phyloP scores from a whole-genome alignment of 2,797 vertebrate genomes.

The Malurus splendens region DNA sequence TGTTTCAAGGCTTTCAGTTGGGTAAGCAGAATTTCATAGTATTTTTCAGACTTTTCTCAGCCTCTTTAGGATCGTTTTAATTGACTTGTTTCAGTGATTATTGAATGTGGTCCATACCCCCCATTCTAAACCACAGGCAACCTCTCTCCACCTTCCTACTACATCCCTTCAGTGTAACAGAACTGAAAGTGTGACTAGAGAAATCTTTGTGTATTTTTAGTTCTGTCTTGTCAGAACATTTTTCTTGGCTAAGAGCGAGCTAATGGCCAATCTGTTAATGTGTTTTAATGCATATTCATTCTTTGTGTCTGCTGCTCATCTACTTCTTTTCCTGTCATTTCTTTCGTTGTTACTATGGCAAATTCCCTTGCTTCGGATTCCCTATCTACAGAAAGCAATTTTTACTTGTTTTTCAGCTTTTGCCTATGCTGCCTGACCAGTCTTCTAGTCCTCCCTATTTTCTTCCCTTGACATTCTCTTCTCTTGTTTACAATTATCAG shows the following conservation, averaged over 20 bases:
- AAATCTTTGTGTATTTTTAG: constrained; percentile 31
- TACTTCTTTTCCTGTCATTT: neutral
- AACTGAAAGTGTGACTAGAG: neutral
- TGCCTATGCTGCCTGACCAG: neutral
- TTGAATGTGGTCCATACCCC: neutral
- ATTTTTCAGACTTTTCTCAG: neutral
- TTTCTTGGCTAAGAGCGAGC: constrained; percentile 7
- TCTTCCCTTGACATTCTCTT: neutral
- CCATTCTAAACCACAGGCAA: neutral
- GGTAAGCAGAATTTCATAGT: neutral
- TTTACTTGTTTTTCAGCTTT: neutral
- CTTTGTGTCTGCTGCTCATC: neutral
- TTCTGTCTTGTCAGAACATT: neutral
- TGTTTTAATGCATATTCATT: constrained; percentile 12
- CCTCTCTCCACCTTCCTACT: neutral
- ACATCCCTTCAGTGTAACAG: neutral
- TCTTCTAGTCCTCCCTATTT: neutral
- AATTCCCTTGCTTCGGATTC: neutral
- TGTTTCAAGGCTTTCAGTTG: neutral
- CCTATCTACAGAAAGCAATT: neutral
- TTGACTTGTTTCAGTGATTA: neutral
- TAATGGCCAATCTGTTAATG: constrained; percentile 4
- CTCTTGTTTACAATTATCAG: neutral
- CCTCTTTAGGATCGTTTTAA: neutral
- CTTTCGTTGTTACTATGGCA: neutral